Conservation (phyloP, 2,797 vertebrate species). For the Heliangelus exortis region DNA sequence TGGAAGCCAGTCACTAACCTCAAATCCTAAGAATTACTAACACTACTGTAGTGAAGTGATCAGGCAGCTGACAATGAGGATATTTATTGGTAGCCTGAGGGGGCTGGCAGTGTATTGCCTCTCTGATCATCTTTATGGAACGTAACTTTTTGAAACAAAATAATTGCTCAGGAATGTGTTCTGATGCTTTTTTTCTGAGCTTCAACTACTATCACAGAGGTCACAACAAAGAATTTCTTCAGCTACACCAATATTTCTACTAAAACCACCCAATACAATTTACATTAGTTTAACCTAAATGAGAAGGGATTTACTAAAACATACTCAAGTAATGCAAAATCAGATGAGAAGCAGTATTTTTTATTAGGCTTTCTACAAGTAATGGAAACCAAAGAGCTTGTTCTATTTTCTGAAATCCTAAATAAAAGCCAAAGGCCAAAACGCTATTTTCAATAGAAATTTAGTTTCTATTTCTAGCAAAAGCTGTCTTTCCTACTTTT, state of each 20-base stretch:
- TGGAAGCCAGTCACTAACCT: background rate
- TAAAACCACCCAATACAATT: constrained; percentile 7
- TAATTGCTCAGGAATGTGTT: background rate
- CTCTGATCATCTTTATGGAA: background rate
- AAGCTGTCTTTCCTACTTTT: background rate
- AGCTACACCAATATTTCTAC: background rate
- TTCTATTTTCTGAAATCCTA: constrained; percentile 28
- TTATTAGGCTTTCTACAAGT: constrained; percentile 13
- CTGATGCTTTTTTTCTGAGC: background rate
- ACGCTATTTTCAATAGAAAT: constrained; percentile 20
- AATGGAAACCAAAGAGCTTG: constrained; percentile 37
- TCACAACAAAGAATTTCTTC: background rate
- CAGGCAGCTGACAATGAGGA: background rate
- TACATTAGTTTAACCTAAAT: background rate
- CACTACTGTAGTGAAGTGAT: background rate
- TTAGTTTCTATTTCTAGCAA: constrained; percentile 37
- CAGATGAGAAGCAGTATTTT: constrained; percentile 28
- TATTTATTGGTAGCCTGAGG: background rate
- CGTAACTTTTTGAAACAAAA: background rate
- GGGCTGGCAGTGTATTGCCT: background rate
- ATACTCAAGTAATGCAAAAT: constrained; percentile 24
- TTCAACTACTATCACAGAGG: background rate
- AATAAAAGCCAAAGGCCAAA: constrained; percentile 42
- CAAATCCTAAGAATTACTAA: background rate
- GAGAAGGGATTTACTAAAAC: background rate